phyloP scores from a whole-genome alignment of 1,140 invertebrate species.

The Lerema accius region DNA sequence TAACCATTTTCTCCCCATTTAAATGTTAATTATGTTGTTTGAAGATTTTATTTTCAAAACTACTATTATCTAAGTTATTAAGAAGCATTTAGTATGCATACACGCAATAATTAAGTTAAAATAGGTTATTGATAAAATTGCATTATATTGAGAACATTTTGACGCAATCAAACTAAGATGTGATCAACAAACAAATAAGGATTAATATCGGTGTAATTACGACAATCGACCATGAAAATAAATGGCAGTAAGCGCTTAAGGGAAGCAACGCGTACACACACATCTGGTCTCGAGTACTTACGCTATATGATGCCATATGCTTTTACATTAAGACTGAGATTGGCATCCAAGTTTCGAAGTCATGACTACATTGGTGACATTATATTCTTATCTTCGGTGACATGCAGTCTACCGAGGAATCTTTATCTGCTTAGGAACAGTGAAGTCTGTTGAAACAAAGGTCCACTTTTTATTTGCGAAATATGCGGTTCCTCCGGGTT shows the following conservation, averaged over 20 bases:
- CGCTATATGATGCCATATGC: conserved; percentile 12
- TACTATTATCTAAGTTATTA: too few relatives aligned
- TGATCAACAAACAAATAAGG: background rate
- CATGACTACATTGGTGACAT: conserved; percentile 25
- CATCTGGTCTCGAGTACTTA: conserved; percentile 18
- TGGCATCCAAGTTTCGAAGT: conserved; percentile 1
- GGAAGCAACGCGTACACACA: conserved; percentile 12
- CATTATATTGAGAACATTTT: too few relatives aligned
- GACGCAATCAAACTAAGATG: background rate
- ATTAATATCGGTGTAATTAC: conserved; percentile 16
- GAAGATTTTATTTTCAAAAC: too few relatives aligned
- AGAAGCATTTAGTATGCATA: too few relatives aligned
- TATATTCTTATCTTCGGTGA: conserved; percentile 54
- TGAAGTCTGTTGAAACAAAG: conserved; percentile 47
- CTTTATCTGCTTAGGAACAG: conserved; percentile 52
- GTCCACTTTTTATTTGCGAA: conserved; percentile 59
- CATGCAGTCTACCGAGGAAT: conserved; percentile 65
- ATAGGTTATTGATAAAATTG: too few relatives aligned
- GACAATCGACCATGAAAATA: conserved; percentile 19
- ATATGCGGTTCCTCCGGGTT: conserved; percentile 48
- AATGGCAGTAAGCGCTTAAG: conserved; percentile 17
- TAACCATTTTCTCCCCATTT: too few relatives aligned
- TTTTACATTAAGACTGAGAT: conserved; percentile 28
- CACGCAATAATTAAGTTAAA: too few relatives aligned
- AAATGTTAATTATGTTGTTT: too few relatives aligned